These are phyloP conservation scores for Typhlichthys subterraneus DNA, from an alignment of 2,797 vertebrate species.

Conservation along the genomic window DNA sequence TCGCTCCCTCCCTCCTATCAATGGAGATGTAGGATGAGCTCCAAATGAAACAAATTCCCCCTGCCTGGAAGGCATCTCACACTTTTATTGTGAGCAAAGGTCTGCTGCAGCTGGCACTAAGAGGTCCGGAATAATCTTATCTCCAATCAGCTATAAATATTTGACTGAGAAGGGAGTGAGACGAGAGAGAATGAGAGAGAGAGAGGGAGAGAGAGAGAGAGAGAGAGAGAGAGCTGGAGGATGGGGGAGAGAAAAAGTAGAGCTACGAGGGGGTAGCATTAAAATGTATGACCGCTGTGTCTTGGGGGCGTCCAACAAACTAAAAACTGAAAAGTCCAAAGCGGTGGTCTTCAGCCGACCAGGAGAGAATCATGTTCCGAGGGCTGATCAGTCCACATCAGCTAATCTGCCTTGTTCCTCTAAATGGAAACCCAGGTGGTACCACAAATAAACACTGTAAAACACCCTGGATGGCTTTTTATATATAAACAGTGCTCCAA, in stretches of 20 bases:
- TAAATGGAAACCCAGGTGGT: constrained; percentile 75
- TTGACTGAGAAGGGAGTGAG: constrained; percentile 64
- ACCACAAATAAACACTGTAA: constrained; percentile 73
- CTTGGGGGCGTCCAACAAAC: constrained; percentile 51
- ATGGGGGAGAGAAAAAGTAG: neutral
- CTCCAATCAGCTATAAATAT: constrained; percentile 84
- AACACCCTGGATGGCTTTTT: constrained; percentile 67
- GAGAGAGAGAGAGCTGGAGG: neutral
- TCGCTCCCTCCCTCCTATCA: constrained; percentile 43
- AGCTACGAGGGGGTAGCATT: constrained; percentile 32
- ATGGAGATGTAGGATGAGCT: constrained; percentile 65
- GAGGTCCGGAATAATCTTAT: constrained; percentile 81
- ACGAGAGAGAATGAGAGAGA: constrained; percentile 19
- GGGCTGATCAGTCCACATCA: constrained; percentile 40
- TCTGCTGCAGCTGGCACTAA: constrained; percentile 81
- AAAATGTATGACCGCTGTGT: constrained; percentile 49
- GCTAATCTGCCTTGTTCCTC: constrained; percentile 50
- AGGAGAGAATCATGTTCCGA: constrained; percentile 25
- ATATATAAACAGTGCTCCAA: constrained; percentile 67
- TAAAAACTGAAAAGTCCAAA: constrained; percentile 19
- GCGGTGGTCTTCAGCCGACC: no score
- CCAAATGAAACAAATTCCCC: constrained; percentile 74
- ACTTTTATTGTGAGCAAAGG: constrained; percentile 84
- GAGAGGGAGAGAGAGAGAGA: constrained; percentile 39
- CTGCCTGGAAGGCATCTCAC: constrained; percentile 69